These are phyloP conservation scores for Nymphalis io DNA, from an alignment of 1,140 invertebrate species.

Conservation along the genomic window DNA sequence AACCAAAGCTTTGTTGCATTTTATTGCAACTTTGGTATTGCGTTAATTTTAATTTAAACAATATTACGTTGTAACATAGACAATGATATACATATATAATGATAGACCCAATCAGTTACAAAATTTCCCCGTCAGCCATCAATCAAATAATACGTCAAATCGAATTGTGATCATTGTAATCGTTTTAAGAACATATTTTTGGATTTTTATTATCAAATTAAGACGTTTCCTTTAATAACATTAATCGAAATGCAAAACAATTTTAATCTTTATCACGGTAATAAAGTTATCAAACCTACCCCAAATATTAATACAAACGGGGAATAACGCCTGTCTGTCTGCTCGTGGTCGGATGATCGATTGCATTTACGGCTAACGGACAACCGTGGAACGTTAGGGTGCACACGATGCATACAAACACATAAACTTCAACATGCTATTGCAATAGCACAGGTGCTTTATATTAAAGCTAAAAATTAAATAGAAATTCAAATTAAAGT, in stretches of 20 bases:
- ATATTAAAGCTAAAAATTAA: too few species aligned
- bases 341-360: constrained; percentile 31
- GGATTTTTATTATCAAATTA: not conserved
- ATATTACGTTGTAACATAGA: too few species aligned
- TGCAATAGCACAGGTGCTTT: too few species aligned
- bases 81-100: too few species aligned
- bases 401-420: not conserved
- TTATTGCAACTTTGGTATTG: too few species aligned
- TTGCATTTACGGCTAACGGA: not conserved
- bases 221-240: not conserved
- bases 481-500: too few species aligned
- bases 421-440: not conserved
- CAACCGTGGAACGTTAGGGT: constrained; percentile 4
- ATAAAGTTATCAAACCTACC: constrained; percentile 27
- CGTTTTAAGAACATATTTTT: not conserved
- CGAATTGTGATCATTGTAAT: too few species aligned
- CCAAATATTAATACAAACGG: constrained; percentile 28
- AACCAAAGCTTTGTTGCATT: too few species aligned
- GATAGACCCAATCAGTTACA: too few species aligned
- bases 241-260: constrained; percentile 1
- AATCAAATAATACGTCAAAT: too few species aligned
- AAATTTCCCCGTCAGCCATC: too few species aligned
- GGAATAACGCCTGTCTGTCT: constrained; percentile 29
- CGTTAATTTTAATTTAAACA: too few species aligned
- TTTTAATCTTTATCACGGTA: constrained; percentile 7